Conservation (phyloP, 1,140 invertebrate genomes). For the Heliothis subflexa region DNA sequence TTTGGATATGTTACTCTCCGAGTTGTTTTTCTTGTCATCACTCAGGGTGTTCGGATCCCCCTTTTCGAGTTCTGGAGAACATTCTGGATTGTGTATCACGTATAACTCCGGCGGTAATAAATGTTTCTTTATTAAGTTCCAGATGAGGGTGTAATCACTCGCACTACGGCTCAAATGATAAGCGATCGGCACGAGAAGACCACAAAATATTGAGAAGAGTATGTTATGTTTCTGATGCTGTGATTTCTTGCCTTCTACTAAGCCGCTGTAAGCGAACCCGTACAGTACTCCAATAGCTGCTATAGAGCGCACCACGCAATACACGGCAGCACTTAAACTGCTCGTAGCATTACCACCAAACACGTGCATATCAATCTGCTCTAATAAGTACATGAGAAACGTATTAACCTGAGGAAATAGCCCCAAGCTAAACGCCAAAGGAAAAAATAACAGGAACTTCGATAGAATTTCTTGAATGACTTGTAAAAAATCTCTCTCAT, state of each 20-base stretch:
- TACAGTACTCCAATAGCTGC: constrained; percentile 93
- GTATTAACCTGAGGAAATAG: constrained; percentile 99
- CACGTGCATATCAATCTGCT: constrained; percentile 98
- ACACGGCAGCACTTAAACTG: constrained; percentile 94
- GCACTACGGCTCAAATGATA: constrained; percentile 97
- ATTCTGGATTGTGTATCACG: constrained; percentile 79
- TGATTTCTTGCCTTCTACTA: constrained; percentile 92
- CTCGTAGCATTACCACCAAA: constrained; percentile 99
- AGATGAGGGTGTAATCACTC: constrained; percentile 96
- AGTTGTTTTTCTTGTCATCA: constrained; percentile 82
- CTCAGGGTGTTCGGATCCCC: constrained; percentile 68
- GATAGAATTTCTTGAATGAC: constrained; percentile 91
- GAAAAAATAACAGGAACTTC: constrained; percentile 95
- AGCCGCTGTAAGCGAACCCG: constrained; percentile 95
- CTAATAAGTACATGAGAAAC: constrained; percentile 97
- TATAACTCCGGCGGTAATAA: constrained; percentile 90
- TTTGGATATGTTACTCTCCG: constrained; percentile 85
- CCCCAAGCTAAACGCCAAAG: constrained; percentile 96
- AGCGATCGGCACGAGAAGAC: constrained; percentile 94
- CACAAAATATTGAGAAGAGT: constrained; percentile 98
- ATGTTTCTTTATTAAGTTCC: constrained; percentile 94
- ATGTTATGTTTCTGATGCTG: constrained; percentile 92
- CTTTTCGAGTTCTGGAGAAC: constrained; percentile 76
- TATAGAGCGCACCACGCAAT: constrained; percentile 93
- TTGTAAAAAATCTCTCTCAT: constrained; percentile 89